Evolutionary conservation across 2,888 invertebrate species (phyloP), one percentile per base, ranked within the genome.

Genomic region (Scaptomyza parva): DNA sequence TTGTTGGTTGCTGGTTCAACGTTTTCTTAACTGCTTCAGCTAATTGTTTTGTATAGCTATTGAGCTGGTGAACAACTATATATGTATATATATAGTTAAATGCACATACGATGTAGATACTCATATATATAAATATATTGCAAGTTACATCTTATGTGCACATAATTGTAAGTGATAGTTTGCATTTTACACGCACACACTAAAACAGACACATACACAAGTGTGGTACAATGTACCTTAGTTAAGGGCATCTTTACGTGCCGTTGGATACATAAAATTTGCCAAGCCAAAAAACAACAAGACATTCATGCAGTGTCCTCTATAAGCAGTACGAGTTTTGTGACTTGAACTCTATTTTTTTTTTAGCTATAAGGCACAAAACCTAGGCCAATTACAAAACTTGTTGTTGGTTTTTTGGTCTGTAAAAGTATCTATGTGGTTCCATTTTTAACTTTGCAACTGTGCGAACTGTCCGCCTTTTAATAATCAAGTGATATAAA

Each of bases 371-470:
- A 53, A 33, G 18, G 37, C 30, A 28, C 18, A 43, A 18, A 43
- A 35, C 48, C 33, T 35, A 33, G 28, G 20, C 17, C 37, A 24
- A 39, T 11, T 18, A 24, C 35, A 65, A 78, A 72, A 52, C 48
- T 54, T 51, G 59, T 54, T 70, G 70, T 39, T 57, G 81, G n/a
- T n/a, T 64, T 61, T 83, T 76, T 81, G 87, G 80, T 69, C 79
- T 74, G 84, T 66, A 85, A 84, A 84, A 84, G 87, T 84, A 87
- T 83, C 84, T 84, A 84, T n/a, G n/a, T n/a, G n/a, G n/a, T n/a
- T n/a, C n/a, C n/a, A n/a, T n/a, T n/a, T n/a, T n/a, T n/a, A n/a
- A n/a, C n/a, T n/a, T n/a, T n/a, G n/a, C n/a, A n/a, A n/a, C n/a
- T n/a, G n/a, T n/a, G n/a, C 76, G 76, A 67, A 71, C 63, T 65